Conservation (phyloP, 2,113 vertebrate genomes). For the Malurus elegans region DNA sequence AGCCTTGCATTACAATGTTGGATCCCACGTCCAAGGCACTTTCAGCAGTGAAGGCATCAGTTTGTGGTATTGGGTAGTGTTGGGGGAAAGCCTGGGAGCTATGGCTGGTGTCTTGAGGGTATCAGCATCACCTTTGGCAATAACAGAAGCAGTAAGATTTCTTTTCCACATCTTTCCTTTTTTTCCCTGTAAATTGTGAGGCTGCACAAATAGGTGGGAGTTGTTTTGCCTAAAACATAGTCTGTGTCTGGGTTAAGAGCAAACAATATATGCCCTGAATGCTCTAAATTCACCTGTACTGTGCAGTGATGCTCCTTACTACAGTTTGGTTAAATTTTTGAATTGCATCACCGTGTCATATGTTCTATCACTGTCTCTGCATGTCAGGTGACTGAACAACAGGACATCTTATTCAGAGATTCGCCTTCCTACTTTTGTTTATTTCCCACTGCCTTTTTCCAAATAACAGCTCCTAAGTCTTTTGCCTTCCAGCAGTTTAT, state of each 20-base stretch:
- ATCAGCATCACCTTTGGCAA: not conserved
- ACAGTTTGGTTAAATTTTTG: not conserved
- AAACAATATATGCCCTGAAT: not conserved
- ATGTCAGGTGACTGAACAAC: not conserved
- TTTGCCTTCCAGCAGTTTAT: not conserved
- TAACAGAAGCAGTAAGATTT: not conserved
- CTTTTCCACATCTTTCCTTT: not conserved
- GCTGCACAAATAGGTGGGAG: not conserved
- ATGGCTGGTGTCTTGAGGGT: not conserved
- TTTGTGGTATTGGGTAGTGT: not conserved
- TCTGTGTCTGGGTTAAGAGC: not conserved
- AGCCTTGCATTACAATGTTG: not conserved
- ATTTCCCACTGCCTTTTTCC: not conserved
- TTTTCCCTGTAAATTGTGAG: not conserved
- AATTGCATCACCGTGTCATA: not conserved
- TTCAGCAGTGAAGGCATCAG: not conserved
- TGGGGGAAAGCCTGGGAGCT: not conserved
- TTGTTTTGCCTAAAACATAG: not conserved
- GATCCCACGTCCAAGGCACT: not conserved
- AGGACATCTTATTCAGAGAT: not conserved
- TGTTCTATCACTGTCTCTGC: not conserved
- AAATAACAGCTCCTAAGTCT: not conserved
- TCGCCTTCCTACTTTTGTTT: not conserved
- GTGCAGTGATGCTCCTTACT: not conserved
- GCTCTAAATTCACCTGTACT: not conserved